These are phyloP conservation scores for Parasteatoda lunata DNA, from an alignment of 2,888 invertebrate species.

Conservation along the genomic window DNA sequence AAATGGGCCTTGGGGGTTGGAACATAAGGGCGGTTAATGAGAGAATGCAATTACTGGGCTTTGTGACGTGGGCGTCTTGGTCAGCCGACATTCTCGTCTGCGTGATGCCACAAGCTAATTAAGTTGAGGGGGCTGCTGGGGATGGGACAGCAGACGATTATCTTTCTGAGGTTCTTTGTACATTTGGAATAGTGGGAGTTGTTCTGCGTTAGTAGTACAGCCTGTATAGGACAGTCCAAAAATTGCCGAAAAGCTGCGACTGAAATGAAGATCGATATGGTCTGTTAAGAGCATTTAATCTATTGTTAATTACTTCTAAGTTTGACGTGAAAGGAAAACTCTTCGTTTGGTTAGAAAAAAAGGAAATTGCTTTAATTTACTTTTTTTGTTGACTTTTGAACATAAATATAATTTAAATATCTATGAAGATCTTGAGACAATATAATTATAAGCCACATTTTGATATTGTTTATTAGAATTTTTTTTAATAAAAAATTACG, in stretches of 20 bases:
- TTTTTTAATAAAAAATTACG: too few species aligned
- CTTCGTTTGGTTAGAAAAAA: neutral
- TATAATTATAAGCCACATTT: too few species aligned
- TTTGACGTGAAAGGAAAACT: neutral
- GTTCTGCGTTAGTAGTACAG: neutral
- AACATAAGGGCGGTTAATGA: constrained; percentile 43
- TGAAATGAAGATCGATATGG: neutral
- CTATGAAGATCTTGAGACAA: too few species aligned
- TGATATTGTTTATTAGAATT: too few species aligned
- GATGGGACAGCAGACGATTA: constrained; percentile 26
- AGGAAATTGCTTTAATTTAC: too few species aligned
- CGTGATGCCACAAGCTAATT: constrained; percentile 43
- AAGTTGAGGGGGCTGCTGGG: constrained; percentile 19
- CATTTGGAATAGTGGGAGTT: neutral
- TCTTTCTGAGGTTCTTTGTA: neutral
- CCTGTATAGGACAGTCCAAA: neutral
- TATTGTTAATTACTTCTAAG: constrained; percentile 5
- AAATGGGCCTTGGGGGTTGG: constrained; percentile 12
- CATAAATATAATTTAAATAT: too few species aligned
- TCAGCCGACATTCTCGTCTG: constrained; percentile 40
- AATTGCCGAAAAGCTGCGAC: neutral
- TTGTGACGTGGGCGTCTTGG: constrained; percentile 45
- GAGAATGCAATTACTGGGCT: constrained; percentile 55
- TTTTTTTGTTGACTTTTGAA: too few species aligned
- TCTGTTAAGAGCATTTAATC: constrained; percentile 1